Percentiles rank a stretch among this genome's conserved stretches.
These are phyloP conservation scores for Parauchenoglanis ngamensis DNA, from an alignment of 2,797 vertebrate species.

Conservation along the genomic window DNA sequence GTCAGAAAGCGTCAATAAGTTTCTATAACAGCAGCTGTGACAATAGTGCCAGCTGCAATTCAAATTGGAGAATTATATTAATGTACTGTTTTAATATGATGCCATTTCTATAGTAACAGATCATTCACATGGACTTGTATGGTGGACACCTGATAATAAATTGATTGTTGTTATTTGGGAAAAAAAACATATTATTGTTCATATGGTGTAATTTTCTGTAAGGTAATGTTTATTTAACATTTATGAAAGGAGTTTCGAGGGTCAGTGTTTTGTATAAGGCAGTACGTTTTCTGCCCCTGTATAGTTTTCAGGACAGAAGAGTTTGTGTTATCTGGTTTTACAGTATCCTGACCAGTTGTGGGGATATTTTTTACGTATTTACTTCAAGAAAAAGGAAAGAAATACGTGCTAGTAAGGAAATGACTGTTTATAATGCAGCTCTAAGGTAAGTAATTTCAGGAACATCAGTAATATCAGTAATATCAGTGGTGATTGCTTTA, in stretches of 20 bases:
- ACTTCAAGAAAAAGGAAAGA: not conserved
- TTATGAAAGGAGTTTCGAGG: not conserved
- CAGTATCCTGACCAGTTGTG: not conserved
- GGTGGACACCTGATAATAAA: not conserved
- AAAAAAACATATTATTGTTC: not conserved
- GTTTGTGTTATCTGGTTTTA: not conserved
- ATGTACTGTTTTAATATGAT: not conserved
- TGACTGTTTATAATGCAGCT: not conserved
- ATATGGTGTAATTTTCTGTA: not conserved
- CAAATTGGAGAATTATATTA: not conserved
- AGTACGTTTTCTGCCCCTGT: not conserved
- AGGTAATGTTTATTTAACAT: not conserved
- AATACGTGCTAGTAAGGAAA: not conserved
- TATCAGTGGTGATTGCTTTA: no score
- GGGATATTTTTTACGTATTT: not conserved
- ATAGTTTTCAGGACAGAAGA: not conserved
- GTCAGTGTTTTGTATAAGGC: not conserved
- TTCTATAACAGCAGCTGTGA: not conserved
- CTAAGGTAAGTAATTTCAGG: not conserved
- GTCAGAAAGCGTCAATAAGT: not conserved
- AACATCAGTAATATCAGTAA: no score
- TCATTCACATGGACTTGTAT: not conserved
- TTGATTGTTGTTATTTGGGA: not conserved
- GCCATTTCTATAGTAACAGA: not conserved
- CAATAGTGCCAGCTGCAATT: not conserved